Percentiles rank a stretch among this genome's conserved stretches.
These are phyloP conservation scores for Odontamblyopus rebecca DNA, from an alignment of 2,797 vertebrate genomes.

Conservation along the genomic window DNA sequence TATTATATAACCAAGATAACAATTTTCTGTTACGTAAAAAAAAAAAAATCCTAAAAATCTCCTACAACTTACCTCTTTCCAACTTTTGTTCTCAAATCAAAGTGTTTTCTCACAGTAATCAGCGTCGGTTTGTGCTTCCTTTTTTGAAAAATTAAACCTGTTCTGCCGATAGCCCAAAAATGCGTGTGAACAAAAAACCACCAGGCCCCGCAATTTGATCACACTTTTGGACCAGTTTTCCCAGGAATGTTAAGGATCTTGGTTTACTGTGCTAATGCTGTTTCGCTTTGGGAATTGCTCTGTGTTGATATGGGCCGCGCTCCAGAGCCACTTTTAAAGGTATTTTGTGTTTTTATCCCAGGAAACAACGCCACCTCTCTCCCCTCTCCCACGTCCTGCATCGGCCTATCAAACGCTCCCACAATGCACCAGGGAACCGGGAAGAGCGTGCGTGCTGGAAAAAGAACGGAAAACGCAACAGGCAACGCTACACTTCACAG, in stretches of 20 bases:
- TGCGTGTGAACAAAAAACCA: constrained; percentile 24
- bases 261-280: constrained; percentile 35
- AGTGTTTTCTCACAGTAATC: constrained; percentile 46
- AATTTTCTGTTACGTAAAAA: neutral
- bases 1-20: neutral
- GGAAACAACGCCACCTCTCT: constrained; percentile 58
- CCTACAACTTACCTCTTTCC: neutral
- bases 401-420: constrained; percentile 68
- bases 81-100: constrained; percentile 14
- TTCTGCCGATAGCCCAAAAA: constrained; percentile 32
- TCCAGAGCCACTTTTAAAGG: constrained; percentile 76
- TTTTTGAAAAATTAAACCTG: constrained; percentile 28
- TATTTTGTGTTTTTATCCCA: constrained; percentile 68
- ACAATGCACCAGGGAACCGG: constrained; percentile 61
- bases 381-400: constrained; percentile 67
- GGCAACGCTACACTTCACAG: neutral
- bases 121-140: constrained; percentile 53
- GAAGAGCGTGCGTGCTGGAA: constrained; percentile 50
- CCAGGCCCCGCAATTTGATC: neutral
- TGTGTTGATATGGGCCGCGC: constrained; percentile 67
- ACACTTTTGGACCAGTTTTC: constrained; percentile 23
- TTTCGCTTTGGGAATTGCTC: constrained; percentile 34
- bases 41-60: neutral
- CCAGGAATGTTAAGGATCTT: constrained; percentile 23
- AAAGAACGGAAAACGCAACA: constrained; percentile 36